Conservation (phyloP, 2,113 vertebrate species). For the Urocolius indicus region DNA sequence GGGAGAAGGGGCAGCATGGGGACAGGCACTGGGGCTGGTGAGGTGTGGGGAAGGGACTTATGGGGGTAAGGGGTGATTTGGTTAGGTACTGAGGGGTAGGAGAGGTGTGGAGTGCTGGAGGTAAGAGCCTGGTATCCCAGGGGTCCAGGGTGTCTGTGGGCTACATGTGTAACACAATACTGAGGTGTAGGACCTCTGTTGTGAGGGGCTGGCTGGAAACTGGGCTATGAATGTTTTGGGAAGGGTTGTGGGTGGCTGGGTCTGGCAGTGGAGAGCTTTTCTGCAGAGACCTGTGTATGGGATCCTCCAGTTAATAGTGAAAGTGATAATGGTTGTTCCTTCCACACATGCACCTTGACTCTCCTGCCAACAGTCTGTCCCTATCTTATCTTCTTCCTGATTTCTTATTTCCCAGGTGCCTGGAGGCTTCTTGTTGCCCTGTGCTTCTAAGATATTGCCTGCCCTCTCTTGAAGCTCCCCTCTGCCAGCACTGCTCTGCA, state of each 20-base stretch:
- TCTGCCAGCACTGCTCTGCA: background rate
- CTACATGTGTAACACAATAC: too few species aligned
- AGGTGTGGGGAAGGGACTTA: accelerated
- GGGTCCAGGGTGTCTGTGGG: too few species aligned
- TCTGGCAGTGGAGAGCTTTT: too few species aligned
- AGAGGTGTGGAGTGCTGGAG: too few species aligned
- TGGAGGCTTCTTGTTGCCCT: too few species aligned
- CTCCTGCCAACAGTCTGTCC: background rate
- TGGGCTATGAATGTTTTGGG: accelerated
- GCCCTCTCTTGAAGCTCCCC: background rate
- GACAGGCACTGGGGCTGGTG: too few species aligned
- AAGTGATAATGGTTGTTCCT: too few species aligned
- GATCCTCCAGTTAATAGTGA: too few species aligned
- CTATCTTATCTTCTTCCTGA: background rate
- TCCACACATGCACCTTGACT: too few species aligned
- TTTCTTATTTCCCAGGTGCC: background rate
- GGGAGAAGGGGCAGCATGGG: background rate
- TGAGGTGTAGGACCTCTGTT: background rate
- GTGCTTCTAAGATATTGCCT: background rate
- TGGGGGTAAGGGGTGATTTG: too few species aligned
- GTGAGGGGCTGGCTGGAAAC: background rate
- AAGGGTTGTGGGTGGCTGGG: background rate
- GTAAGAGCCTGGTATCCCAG: too few species aligned
- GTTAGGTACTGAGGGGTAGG: too few species aligned
- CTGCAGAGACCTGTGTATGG: background rate